Conservation (phyloP, 2,113 vertebrate genomes). For the Oncorhynchus masou region DNA sequence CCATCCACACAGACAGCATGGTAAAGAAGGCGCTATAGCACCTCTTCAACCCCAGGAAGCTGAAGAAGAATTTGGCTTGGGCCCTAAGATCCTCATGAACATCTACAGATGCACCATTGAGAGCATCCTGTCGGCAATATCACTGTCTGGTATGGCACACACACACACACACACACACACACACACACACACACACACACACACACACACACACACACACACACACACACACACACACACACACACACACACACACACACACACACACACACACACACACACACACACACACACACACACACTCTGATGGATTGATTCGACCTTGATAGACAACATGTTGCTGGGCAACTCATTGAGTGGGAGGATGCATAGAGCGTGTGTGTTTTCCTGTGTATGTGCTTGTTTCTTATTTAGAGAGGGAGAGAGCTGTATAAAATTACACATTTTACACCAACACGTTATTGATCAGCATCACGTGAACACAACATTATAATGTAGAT, state of each 20-base stretch:
- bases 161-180: constrained; percentile 5
- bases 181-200: neutral
- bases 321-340: no score
- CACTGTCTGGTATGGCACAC: neutral
- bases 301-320: neutral
- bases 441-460: no score
- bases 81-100: neutral
- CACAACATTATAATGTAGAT: no score
- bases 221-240: constrained; percentile 15
- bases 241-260: constrained; percentile 1
- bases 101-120: neutral
- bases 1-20: no score
- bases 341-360: no score
- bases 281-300: constrained; percentile 1
- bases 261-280: neutral
- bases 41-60: neutral
- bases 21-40: neutral
- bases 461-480: no score
- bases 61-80: neutral
- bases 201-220: constrained; percentile 63
- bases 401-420: no score
- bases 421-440: no score
- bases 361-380: no score
- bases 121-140: neutral
- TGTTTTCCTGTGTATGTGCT: no score